phyloP scores from a whole-genome alignment of 2,113 vertebrate genomes.

The Lagopus muta region DNA sequence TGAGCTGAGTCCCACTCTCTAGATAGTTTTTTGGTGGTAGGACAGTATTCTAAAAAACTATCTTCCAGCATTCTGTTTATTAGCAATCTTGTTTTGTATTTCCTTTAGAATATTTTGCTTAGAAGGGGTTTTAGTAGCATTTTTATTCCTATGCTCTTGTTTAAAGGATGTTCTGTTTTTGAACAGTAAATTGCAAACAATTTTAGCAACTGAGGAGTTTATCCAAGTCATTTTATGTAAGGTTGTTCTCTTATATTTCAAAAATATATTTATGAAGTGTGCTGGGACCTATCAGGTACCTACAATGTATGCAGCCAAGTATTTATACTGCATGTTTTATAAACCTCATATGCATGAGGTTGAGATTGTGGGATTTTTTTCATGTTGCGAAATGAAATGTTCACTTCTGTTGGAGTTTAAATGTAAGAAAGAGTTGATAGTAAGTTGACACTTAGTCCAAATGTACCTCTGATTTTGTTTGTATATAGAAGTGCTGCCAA shows the following conservation, averaged over 20 bases:
- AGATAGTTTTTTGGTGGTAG: neutral
- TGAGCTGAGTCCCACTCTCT: neutral
- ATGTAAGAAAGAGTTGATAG: neutral
- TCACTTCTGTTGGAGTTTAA: neutral
- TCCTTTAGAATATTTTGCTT: neutral
- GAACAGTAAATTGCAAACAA: neutral
- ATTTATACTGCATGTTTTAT: neutral
- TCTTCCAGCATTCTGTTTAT: neutral
- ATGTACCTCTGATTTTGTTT: neutral
- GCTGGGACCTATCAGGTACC: neutral
- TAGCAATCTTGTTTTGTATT: neutral
- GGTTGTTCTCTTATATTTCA: neutral
- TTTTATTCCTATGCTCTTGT: neutral
- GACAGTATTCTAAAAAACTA: neutral
- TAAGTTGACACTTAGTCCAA: neutral
- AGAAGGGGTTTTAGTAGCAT: neutral
- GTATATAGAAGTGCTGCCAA: neutral
- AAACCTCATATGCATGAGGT: neutral
- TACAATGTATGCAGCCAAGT: neutral
- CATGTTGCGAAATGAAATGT: neutral
- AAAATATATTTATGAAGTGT: neutral
- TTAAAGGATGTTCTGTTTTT: neutral
- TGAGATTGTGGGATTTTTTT: neutral
- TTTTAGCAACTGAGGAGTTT: neutral
- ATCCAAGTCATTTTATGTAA: rapidly evolving